Evolutionary conservation across 64 coral and sea anemone genomes (phyloP).

Genomic region (Montipora sp.): DNA sequence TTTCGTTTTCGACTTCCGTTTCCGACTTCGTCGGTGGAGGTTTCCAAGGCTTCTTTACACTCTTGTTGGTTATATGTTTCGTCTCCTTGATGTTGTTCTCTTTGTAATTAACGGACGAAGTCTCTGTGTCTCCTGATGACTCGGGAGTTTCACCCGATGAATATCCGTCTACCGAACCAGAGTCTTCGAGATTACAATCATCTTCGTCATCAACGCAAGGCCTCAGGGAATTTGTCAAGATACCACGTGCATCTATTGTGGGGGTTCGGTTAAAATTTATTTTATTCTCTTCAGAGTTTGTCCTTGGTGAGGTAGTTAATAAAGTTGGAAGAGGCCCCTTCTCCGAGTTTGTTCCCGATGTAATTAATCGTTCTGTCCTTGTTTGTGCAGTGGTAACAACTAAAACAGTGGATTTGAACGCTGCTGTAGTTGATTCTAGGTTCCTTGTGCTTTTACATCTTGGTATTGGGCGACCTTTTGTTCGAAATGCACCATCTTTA

Average conservation of each 20-base stretch:
- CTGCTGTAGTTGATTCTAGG: not conserved
- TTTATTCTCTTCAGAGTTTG: not conserved
- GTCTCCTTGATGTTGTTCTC: not conserved
- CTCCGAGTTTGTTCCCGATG: not conserved
- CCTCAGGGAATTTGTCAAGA: not conserved
- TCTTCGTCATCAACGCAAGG: conserved; percentile 39
- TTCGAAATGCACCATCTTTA: not conserved
- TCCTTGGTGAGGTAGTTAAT: not conserved
- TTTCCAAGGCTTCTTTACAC: not conserved
- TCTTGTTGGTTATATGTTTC: not conserved
- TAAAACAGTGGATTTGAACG: not conserved
- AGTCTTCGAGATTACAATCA: not conserved
- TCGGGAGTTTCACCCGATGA: not conserved
- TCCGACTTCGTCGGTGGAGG: too few relatives aligned
- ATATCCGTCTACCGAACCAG: not conserved
- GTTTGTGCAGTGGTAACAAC: not conserved
- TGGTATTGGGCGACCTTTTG: not conserved
- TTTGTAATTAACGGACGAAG: not conserved
- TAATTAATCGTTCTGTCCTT: not conserved
- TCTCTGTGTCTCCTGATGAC: not conserved
- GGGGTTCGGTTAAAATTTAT: not conserved
- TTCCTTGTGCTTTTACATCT: not conserved
- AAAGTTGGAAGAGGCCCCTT: not conserved
- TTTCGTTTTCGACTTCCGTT: not conserved
- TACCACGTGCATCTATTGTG: not conserved